Base-by-base conservation (phyloP, 2,113 vertebrate species). In the Galeopterus variegatus region DNA sequence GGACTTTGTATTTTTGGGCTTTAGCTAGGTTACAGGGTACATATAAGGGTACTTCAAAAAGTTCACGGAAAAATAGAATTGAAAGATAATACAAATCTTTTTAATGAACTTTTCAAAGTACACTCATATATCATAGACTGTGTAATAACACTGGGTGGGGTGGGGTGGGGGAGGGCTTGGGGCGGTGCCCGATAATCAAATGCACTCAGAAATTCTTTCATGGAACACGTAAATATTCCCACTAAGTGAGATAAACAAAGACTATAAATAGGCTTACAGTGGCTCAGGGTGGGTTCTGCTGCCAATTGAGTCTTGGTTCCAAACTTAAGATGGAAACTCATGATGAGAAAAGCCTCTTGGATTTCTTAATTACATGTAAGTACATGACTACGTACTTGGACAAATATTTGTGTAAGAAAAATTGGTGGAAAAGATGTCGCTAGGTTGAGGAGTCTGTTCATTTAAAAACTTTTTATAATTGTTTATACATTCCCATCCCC, bases 321-420 rank as follows among this genome's bases (percentile, higher is more conserved):
- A n/a, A 41, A 56, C 24, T 48, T 36, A 65, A 17, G 54, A 80
- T 0, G 14, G 72, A 85, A 70, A 54, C n/a, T 36, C 1, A 4
- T 58, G 41, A 41, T 88, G 28, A 0, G 13, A 54, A 73, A 15
- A 89, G 73, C 11, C 24, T 72, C 65, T 75, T 28, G 52, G 8
- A 76, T 28, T 70, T 96, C 85, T 41, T 23, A 56, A 24, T 85
- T 70, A 33, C 0, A 31, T 56, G 36, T 36, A n/a, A 80, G 23
- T 31, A 23, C 11, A 0, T 33, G 81, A 73, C 50, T 11, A 4
- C n/a, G 28, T 12, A 41, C 50, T 56, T 28, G 60, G 54, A 60
- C 60, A 96, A 56, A 52, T 77, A 80, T 67, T 93, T 93, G 41
- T 67, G 26, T 41, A 41, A 83, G 76, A 65, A 36, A 41, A 6